Evolutionary conservation across 2,888 invertebrate genomes (phyloP).

Genomic region (Melanargia galathea): DNA sequence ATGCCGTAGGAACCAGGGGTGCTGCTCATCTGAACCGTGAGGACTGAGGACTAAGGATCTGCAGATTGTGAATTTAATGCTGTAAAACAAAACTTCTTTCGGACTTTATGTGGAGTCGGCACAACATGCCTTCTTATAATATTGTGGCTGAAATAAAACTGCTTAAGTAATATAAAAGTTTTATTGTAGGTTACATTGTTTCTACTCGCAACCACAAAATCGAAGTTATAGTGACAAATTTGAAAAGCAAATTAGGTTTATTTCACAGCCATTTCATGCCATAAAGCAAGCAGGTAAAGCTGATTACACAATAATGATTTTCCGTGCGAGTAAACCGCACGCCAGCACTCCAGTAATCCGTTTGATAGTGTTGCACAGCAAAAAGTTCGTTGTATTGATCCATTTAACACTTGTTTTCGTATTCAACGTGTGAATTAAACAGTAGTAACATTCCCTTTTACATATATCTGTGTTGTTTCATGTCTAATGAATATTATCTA

Average conservation of each 20-base stretch:
- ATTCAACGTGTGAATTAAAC: background rate
- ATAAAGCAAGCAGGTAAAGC: slow-evolving; percentile 16
- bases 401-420: slow-evolving; percentile 48
- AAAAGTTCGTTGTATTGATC: slow-evolving; percentile 46
- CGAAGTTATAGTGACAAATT: background rate
- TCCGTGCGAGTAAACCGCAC: slow-evolving; percentile 9
- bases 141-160: too few species aligned
- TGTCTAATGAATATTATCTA: background rate
- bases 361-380: slow-evolving; percentile 19
- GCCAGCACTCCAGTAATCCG: background rate
- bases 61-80: too few species aligned
- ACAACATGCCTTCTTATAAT: too few species aligned
- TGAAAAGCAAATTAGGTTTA: background rate
- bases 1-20: too few species aligned
- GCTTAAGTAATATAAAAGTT: too few species aligned
- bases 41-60: too few species aligned
- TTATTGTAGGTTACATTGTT: too few species aligned
- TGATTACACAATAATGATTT: slow-evolving; percentile 19
- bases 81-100: too few species aligned
- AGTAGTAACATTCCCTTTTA: slow-evolving; percentile 4
- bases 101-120: too few species aligned
- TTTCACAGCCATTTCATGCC: background rate
- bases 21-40: too few species aligned
- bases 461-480: background rate
- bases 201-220: too few species aligned